Conservation (phyloP, 2,888 invertebrate genomes). For the Horisme vitalbata region DNA sequence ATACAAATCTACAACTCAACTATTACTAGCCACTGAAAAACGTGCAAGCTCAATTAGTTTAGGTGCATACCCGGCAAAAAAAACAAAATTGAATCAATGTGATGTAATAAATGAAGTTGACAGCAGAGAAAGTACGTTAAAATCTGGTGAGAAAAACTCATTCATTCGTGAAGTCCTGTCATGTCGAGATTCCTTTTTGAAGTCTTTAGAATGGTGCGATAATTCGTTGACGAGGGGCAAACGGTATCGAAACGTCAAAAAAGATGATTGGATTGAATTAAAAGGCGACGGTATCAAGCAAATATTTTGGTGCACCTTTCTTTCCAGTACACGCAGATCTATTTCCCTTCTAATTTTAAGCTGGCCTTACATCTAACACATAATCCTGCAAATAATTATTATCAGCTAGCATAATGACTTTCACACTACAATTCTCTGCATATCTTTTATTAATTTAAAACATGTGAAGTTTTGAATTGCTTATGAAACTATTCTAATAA, state of each 20-base stretch:
- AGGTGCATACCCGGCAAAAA: conserved; percentile 38
- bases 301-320: conserved; percentile 30
- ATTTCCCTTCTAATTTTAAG: neutral
- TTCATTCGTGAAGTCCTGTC: conserved; percentile 73
- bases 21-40: conserved; percentile 58
- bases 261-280: conserved; percentile 72
- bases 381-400: neutral
- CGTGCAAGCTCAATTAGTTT: conserved; percentile 47
- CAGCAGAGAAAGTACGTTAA: conserved; percentile 56
- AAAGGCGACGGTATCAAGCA: conserved; percentile 61
- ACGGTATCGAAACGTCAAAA: conserved; percentile 63
- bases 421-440: too few relatives aligned
- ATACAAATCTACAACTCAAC: conserved; percentile 56
- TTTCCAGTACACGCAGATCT: conserved; percentile 5
- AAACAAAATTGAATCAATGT: conserved; percentile 29
- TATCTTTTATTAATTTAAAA: too few relatives aligned
- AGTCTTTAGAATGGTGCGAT: conserved; percentile 77
- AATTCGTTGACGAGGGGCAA: conserved; percentile 73
- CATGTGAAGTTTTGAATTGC: too few relatives aligned
- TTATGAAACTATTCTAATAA: too few relatives aligned
- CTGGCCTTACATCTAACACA: neutral
- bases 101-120: conserved; percentile 43
- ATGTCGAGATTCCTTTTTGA: conserved; percentile 72
- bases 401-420: too few relatives aligned
- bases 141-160: conserved; percentile 73